A percentile compares a stretch with the other conserved stretches of the same genome.
Conservation (phyloP, 2,113 vertebrate genomes). For the Tragelaphus buxtoni region DNA sequence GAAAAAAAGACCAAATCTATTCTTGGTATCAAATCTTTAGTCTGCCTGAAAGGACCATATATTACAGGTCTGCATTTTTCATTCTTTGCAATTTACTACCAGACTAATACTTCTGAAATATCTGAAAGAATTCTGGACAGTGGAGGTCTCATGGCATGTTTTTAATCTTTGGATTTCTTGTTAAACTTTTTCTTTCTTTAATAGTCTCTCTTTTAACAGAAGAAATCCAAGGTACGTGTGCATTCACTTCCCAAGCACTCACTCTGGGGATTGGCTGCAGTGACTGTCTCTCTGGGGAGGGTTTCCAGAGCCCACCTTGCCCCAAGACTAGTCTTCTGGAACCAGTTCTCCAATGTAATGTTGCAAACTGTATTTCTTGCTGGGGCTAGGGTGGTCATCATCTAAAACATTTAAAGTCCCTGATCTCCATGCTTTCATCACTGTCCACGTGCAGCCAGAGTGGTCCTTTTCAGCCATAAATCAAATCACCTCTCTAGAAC, state of each 20-base stretch:
- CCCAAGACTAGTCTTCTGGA: not conserved
- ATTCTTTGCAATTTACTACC: constrained; percentile 49
- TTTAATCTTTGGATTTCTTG: not conserved
- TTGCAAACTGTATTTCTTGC: not conserved
- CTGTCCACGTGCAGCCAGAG: not conserved
- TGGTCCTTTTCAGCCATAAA: not conserved
- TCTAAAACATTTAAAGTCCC: not conserved
- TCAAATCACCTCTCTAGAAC: not conserved
- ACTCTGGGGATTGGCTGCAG: not conserved
- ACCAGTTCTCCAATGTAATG: not conserved
- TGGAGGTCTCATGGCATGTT: not conserved
- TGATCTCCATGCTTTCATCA: not conserved
- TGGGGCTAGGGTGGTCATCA: not conserved
- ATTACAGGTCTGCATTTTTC: constrained; percentile 39
- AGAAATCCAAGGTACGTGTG: not conserved
- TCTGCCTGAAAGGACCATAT: constrained; percentile 35
- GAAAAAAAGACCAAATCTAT: constrained; percentile 50
- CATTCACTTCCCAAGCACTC: not conserved
- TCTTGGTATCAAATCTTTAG: constrained; percentile 49
- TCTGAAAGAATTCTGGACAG: not conserved
- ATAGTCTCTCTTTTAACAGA: not conserved
- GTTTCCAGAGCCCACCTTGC: not conserved
- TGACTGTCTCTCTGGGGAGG: not conserved
- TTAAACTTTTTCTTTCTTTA: not conserved
- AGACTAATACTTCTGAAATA: not conserved